A percentile compares a stretch with the other conserved stretches of the same genome.
Conservation (phyloP, 2,797 vertebrate species). For the Gallirallus australis region DNA sequence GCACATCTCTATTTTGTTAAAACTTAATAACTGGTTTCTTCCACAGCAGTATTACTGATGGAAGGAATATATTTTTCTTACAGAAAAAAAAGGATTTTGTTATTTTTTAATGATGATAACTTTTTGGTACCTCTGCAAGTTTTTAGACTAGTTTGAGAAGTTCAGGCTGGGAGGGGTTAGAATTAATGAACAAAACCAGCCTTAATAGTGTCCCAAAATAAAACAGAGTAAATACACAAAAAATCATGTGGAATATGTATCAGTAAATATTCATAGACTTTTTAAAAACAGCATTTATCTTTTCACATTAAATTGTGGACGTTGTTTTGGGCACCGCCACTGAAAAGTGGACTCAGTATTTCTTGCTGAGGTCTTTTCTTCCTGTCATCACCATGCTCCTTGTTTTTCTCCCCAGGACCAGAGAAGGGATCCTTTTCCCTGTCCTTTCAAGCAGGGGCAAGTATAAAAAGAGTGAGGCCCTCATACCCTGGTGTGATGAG, state of each 20-base stretch:
- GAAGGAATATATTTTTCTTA: not conserved
- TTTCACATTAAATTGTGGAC: not conserved
- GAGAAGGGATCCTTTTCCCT: not conserved
- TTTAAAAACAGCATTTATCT: not conserved
- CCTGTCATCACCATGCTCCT: not conserved
- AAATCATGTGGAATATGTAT: not conserved
- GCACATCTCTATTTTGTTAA: constrained; percentile 1
- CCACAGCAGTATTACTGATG: not conserved
- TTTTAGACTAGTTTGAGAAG: not conserved
- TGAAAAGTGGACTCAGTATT: not conserved
- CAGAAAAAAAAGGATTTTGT: not conserved
- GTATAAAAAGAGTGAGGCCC: not conserved
- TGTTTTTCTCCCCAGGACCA: not conserved
- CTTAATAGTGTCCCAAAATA: not conserved
- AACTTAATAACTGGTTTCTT: not conserved
- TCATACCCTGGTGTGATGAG: not conserved
- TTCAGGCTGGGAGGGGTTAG: not conserved
- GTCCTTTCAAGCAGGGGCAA: not conserved
- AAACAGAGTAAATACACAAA: not conserved
- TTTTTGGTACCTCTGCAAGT: not conserved
- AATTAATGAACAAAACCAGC: not conserved
- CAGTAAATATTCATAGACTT: not conserved
- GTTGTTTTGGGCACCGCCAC: not conserved
- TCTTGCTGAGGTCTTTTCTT: not conserved
- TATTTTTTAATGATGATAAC: not conserved